A percentile compares a stretch with the other conserved stretches of the same genome.
phyloP scores from a whole-genome alignment of 2,888 invertebrate genomes.

The Hirtodrosophila trivittata region DNA sequence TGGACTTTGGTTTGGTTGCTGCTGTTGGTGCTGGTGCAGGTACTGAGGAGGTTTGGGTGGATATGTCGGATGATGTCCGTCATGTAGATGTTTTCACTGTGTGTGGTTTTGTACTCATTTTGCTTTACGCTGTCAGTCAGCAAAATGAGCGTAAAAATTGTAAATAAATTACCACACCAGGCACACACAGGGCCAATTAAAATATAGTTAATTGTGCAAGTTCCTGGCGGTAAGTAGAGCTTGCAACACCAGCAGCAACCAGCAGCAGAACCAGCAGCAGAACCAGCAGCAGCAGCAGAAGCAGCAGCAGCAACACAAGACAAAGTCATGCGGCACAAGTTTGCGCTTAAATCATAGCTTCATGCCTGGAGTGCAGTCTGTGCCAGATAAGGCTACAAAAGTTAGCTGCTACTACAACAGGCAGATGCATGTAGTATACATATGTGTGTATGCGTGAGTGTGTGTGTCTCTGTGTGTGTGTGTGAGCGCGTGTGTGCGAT shows the following conservation, averaged over 20 bases:
- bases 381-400: constrained; percentile 59
- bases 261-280: constrained; percentile 1
- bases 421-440: constrained; percentile 3
- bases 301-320: constrained; percentile 24
- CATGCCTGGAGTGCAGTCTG: constrained; percentile 65
- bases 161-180: constrained; percentile 60
- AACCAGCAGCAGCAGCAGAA: constrained; percentile 5
- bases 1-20: constrained; percentile 17
- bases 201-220: constrained; percentile 65
- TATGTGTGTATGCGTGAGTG: background rate
- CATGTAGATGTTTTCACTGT: constrained; percentile 35
- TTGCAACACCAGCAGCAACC: constrained; percentile 24
- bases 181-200: constrained; percentile 52
- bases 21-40: constrained; percentile 8
- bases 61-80: constrained; percentile 37
- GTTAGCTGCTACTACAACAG: constrained; percentile 47
- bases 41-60: background rate
- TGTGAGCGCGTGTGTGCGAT: constrained; percentile 28
- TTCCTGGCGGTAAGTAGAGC: constrained; percentile 55
- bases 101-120: constrained; percentile 36
- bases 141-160: constrained; percentile 62
- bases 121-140: constrained; percentile 53
- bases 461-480: constrained; percentile 1
- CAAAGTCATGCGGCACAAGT: constrained; percentile 57
- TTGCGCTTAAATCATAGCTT: constrained; percentile 64